These are phyloP conservation scores for Epirrhoe tristata DNA, from an alignment of 2,888 invertebrate genomes.

Conservation along the genomic window DNA sequence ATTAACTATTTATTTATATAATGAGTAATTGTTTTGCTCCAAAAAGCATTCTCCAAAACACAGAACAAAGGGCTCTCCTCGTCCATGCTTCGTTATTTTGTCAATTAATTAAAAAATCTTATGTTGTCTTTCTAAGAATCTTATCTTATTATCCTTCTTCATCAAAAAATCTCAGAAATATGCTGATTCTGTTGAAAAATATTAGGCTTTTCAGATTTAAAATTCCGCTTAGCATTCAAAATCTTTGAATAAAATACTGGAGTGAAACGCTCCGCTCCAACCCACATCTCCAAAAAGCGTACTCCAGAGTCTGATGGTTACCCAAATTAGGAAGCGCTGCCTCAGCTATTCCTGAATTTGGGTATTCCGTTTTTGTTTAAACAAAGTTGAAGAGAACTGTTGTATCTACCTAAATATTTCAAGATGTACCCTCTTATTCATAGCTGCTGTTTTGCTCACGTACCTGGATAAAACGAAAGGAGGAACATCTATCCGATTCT, in stretches of 20 bases:
- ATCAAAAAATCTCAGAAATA: background rate
- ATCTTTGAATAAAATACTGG: constrained; percentile 5
- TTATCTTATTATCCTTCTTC: too few species aligned
- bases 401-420: background rate
- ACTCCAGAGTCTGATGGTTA: constrained; percentile 5
- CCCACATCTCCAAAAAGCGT: constrained; percentile 7
- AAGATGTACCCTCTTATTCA: too few species aligned
- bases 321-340: constrained; percentile 15
- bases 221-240: background rate
- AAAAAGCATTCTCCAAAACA: too few species aligned
- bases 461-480: too few species aligned
- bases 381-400: background rate
- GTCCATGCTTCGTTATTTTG: too few species aligned
- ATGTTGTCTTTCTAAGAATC: too few species aligned
- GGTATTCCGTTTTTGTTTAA: constrained; percentile 8
- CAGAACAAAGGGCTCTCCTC: too few species aligned
- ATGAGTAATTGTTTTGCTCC: too few species aligned
- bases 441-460: too few species aligned
- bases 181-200: background rate
- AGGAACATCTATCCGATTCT: too few species aligned
- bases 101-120: too few species aligned
- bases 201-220: background rate
- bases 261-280: background rate
- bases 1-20: too few species aligned
- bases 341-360: constrained; percentile 9